Conservation (phyloP, 37 sponge, comb jelly and placozoan species). For the Beroe ovata region DNA sequence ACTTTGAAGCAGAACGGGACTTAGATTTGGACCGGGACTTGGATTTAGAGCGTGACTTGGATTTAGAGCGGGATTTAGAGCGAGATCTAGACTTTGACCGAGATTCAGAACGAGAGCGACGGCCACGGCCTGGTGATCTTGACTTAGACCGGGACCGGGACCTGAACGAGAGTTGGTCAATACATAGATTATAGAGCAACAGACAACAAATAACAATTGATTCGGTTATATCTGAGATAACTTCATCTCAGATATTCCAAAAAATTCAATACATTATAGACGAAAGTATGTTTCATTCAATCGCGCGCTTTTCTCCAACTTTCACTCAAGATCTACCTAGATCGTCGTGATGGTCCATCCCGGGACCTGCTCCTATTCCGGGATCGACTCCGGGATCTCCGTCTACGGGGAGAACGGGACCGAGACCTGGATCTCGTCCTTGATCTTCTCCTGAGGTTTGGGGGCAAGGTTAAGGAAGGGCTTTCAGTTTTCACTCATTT, state of each 20-base stretch:
- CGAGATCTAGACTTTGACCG: background rate
- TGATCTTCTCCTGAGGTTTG: background rate
- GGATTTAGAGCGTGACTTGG: background rate
- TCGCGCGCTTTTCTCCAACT: no score
- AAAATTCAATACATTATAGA: no score
- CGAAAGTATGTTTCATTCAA: no score
- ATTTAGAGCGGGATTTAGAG: background rate
- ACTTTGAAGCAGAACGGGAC: background rate
- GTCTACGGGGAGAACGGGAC: constrained; percentile 26
- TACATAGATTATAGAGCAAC: no score
- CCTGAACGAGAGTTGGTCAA: no score
- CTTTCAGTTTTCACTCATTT: background rate
- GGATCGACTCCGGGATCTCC: constrained; percentile 4
- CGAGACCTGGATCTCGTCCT: constrained; percentile 29
- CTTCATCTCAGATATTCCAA: no score
- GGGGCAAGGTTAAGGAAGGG: background rate
- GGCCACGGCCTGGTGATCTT: background rate
- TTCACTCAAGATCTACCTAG: background rate
- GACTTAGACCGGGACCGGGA: constrained; percentile 29
- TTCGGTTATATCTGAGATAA: no score
- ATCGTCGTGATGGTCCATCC: constrained; percentile 7
- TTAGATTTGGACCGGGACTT: background rate
- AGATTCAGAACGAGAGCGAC: background rate
- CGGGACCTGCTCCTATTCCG: constrained; percentile 29
- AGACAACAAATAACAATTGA: no score